These are phyloP conservation scores for Scolopax rusticola DNA, from an alignment of 2,797 vertebrate species.

Conservation along the genomic window DNA sequence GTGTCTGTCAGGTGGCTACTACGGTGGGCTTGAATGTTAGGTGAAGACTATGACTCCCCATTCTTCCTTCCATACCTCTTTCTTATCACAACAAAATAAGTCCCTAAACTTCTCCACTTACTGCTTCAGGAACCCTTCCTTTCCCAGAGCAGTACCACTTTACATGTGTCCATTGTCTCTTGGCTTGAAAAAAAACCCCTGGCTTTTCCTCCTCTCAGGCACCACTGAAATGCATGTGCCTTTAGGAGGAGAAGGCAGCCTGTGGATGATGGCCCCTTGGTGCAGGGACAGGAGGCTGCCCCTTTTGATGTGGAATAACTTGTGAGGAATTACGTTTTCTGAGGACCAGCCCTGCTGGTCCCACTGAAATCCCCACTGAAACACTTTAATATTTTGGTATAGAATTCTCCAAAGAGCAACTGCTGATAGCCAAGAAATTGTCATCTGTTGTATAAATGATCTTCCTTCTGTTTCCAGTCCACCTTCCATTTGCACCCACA, in stretches of 20 bases:
- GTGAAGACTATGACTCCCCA: neutral
- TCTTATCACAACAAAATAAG: neutral
- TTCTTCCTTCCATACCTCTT: neutral
- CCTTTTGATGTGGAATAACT: neutral
- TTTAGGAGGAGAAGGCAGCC: neutral
- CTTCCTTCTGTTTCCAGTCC: neutral
- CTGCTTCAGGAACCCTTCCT: neutral
- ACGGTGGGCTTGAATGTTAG: neutral
- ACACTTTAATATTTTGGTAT: neutral
- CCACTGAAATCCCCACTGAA: neutral
- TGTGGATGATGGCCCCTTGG: rapidly evolving
- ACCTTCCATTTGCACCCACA: neutral
- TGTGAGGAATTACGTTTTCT: neutral
- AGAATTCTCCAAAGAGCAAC: neutral
- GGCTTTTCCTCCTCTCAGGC: neutral
- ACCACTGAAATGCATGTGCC: neutral
- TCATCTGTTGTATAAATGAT: neutral
- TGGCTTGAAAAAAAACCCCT: neutral
- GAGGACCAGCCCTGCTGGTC: neutral
- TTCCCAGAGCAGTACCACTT: neutral
- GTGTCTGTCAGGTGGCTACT: neutral
- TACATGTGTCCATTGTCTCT: neutral
- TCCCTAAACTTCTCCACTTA: neutral
- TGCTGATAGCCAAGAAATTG: neutral
- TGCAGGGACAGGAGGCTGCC: neutral